These are phyloP conservation scores for Entomobrya proxima DNA, from an alignment of 2,888 invertebrate genomes.

Conservation along the genomic window DNA sequence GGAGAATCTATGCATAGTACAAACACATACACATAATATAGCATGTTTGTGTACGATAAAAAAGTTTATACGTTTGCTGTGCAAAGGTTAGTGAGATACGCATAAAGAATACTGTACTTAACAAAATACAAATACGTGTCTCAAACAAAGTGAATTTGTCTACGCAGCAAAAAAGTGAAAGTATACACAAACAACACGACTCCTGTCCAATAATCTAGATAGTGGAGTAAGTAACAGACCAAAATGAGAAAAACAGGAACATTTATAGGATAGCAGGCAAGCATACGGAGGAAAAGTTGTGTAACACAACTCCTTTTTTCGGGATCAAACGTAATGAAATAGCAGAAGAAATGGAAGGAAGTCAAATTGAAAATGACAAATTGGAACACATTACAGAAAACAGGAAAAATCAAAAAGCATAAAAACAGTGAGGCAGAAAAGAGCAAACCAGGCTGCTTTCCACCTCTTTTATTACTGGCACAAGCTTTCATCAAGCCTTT, in stretches of 20 bases:
- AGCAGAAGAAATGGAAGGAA: not conserved
- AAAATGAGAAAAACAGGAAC: not conserved
- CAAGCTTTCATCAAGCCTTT: not conserved
- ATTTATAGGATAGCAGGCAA: not conserved
- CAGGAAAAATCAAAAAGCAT: conserved; percentile 13
- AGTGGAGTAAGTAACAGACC: not conserved
- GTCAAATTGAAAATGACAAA: conserved; percentile 49
- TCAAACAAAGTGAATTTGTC: conserved; percentile 3
- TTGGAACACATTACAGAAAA: conserved; percentile 41
- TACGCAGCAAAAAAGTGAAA: not conserved
- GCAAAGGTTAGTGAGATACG: not conserved
- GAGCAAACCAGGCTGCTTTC: not conserved
- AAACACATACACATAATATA: not conserved
- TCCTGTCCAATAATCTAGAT: not conserved
- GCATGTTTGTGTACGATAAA: not conserved
- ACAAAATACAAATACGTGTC: not conserved
- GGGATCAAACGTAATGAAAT: conserved; percentile 12
- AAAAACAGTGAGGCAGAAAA: conserved; percentile 9
- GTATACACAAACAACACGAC: too few species aligned
- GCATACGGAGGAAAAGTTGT: not conserved
- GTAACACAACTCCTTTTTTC: not conserved
- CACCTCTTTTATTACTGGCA: conserved; percentile 17
- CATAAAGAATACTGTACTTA: not conserved
- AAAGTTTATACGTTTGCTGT: not conserved
- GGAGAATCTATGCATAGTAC: not conserved